Evolutionary conservation across 2,888 invertebrate genomes (phyloP).

Genomic region (Polymixis flavicincta): DNA sequence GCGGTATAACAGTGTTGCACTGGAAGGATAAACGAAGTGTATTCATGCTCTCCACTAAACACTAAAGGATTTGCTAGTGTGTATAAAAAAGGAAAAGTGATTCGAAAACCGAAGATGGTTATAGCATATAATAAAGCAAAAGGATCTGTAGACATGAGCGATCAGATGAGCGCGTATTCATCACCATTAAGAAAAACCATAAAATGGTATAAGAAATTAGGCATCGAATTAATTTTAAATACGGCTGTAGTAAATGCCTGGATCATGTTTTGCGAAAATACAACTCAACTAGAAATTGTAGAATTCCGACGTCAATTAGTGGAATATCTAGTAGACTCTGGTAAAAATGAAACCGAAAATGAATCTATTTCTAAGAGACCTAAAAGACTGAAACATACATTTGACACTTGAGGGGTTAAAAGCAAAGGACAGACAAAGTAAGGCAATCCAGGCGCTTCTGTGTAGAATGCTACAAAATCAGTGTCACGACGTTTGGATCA

Average conservation of each 20-base stretch:
- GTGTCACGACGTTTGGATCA: constrained; percentile 58
- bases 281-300: constrained; percentile 10
- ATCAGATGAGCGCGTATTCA: constrained; percentile 39
- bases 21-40: not conserved
- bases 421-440: constrained; percentile 1
- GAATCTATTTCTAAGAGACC: not conserved
- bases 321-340: constrained; percentile 10
- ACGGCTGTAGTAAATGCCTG: constrained; percentile 22
- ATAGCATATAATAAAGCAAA: constrained; percentile 51
- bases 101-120: constrained; percentile 45
- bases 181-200: constrained; percentile 27
- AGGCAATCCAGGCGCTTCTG: not conserved
- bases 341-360: not conserved
- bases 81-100: constrained; percentile 29
- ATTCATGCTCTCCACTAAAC: not conserved
- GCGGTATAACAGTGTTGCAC: not conserved
- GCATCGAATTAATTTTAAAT: constrained; percentile 15
- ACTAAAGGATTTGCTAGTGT: constrained; percentile 16
- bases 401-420: no score
- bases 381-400: constrained; percentile 3
- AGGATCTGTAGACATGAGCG: constrained; percentile 30
- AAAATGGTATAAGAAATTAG: constrained; percentile 28
- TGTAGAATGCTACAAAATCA: constrained; percentile 58
- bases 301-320: constrained; percentile 13
- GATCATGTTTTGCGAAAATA: constrained; percentile 41